Conservation (phyloP, 2,113 vertebrate genomes). For the Neogale vison region DNA sequence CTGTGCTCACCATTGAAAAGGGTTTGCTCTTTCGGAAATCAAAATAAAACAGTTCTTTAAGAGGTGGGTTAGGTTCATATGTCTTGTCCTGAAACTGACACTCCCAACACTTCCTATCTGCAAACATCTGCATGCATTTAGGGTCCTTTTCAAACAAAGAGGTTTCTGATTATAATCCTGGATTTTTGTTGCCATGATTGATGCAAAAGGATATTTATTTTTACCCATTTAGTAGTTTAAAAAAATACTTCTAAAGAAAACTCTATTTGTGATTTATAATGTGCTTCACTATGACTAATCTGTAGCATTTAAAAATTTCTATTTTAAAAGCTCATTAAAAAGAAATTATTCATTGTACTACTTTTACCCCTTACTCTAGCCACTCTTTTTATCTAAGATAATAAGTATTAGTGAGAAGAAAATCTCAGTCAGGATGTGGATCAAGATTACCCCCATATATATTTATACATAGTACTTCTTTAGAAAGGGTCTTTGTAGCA, state of each 20-base stretch:
- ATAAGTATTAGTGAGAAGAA: neutral
- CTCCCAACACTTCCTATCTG: neutral
- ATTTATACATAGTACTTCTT: neutral
- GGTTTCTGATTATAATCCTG: constrained; percentile 46
- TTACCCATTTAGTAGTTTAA: neutral
- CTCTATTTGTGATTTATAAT: neutral
- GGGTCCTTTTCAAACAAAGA: constrained; percentile 55
- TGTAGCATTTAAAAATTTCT: neutral
- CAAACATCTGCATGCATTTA: constrained; percentile 38
- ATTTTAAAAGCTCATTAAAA: neutral
- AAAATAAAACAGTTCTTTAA: constrained; percentile 56
- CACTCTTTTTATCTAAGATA: neutral
- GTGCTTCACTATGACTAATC: neutral
- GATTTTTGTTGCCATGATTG: neutral
- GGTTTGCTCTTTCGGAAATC: constrained; percentile 13
- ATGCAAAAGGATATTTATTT: constrained; percentile 31
- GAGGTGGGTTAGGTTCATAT: neutral
- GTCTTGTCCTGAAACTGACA: constrained; percentile 6
- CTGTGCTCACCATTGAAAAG: neutral
- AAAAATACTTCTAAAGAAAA: neutral
- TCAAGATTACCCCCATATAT: neutral
- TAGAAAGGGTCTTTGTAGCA: neutral
- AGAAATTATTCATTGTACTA: neutral
- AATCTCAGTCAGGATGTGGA: neutral
- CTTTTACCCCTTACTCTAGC: neutral